These are phyloP conservation scores for Neostethus bicornis DNA, from an alignment of 2,797 vertebrate species.

Conservation along the genomic window DNA sequence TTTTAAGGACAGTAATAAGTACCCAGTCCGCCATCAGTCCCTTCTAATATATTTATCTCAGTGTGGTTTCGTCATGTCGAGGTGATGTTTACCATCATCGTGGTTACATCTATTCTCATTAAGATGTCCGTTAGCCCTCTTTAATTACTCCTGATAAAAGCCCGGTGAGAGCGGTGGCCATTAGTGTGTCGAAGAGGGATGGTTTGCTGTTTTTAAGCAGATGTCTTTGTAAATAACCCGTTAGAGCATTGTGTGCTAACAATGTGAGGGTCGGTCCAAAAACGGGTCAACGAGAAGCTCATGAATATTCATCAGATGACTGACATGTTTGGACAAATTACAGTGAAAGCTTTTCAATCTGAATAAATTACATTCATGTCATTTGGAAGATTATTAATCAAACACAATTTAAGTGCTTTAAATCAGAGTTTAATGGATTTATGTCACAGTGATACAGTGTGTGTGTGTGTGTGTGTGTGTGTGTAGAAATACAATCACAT, in stretches of 20 bases:
- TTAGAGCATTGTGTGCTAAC: constrained; percentile 44
- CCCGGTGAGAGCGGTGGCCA: constrained; percentile 44
- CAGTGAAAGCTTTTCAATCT: constrained; percentile 54
- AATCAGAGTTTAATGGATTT: constrained; percentile 29
- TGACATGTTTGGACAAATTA: constrained; percentile 60
- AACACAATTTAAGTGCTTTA: constrained; percentile 30
- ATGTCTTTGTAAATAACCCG: constrained; percentile 42
- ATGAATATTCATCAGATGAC: constrained; percentile 69
- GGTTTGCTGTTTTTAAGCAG: constrained; percentile 39
- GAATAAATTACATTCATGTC: constrained; percentile 25
- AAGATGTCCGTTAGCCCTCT: constrained; percentile 57
- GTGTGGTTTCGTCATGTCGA: constrained; percentile 49
- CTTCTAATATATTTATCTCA: constrained; percentile 48
- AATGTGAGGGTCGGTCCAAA: constrained; percentile 46
- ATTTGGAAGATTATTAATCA: constrained; percentile 51
- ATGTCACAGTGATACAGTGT: constrained; percentile 18
- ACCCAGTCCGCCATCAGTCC: constrained; percentile 48
- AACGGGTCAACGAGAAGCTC: constrained; percentile 47
- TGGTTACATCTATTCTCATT: constrained; percentile 62
- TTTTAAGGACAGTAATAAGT: constrained; percentile 21
- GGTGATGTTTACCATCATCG: constrained; percentile 61
- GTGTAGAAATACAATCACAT: too few species aligned
- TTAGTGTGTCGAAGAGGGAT: constrained; percentile 51
- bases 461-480: constrained; percentile 5
- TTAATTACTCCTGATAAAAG: constrained; percentile 63